A percentile compares a stretch with the other conserved stretches of the same genome.
phyloP scores from a whole-genome alignment of 2,888 invertebrate species.

The Phymatocera aterrima region DNA sequence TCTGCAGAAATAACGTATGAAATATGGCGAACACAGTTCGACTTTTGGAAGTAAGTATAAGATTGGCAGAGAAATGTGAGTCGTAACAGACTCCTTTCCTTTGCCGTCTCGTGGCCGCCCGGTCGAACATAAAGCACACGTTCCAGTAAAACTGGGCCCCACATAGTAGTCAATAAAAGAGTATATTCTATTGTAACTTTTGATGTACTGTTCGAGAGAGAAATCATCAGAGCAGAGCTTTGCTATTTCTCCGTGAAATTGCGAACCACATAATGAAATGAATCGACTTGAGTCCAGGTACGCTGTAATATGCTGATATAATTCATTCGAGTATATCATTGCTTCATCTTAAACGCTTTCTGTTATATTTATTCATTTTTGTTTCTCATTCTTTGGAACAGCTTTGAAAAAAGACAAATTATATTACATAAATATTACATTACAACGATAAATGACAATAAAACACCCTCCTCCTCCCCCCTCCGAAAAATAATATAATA shows the following conservation, averaged over 20 bases:
- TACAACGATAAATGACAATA: background rate
- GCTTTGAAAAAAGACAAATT: background rate
- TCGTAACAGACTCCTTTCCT: too few species aligned
- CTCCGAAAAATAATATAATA: constrained; percentile 9
- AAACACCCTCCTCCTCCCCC: too few species aligned
- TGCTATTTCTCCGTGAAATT: too few species aligned
- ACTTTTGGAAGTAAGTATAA: background rate
- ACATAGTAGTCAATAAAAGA: background rate
- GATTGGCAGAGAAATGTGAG: background rate
- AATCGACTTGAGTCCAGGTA: too few species aligned
- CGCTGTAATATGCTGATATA: too few species aligned
- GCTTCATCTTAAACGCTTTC: background rate
- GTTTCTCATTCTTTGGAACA: background rate
- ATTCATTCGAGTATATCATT: too few species aligned
- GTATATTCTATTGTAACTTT: background rate
- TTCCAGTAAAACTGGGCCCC: background rate
- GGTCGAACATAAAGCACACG: background rate
- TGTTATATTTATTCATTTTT: background rate
- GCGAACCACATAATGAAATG: too few species aligned
- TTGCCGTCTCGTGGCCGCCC: too few species aligned
- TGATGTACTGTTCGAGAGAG: background rate
- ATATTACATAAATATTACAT: background rate
- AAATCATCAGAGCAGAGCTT: too few species aligned
- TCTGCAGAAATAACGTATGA: too few species aligned
- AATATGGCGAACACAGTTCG: too few species aligned